Percentiles rank a stretch among this genome's conserved stretches.
Evolutionary conservation across 2,113 vertebrate species (phyloP).

Genomic region (Tyto alba): DNA sequence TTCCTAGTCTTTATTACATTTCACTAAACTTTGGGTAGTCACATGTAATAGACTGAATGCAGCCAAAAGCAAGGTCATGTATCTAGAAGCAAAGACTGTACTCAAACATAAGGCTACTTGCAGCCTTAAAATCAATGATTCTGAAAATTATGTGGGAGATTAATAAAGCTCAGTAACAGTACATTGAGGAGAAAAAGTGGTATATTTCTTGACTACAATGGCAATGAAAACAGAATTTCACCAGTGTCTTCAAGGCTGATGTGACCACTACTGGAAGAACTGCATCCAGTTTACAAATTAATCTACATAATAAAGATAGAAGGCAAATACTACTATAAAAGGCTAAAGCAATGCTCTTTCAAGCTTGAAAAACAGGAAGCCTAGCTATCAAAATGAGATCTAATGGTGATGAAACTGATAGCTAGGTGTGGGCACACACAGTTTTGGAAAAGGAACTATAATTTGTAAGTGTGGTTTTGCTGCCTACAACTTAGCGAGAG

Average conservation of each 20-base stretch:
- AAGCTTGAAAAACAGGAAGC: slow-evolving; percentile 34
- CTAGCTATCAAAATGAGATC: not conserved
- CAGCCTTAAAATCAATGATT: not conserved
- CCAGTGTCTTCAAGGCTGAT: not conserved
- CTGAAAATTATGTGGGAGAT: not conserved
- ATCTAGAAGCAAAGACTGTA: not conserved
- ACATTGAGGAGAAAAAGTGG: not conserved
- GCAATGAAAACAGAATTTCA: not conserved
- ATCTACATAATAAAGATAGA: not conserved
- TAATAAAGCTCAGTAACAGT: not conserved
- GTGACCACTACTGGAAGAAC: not conserved
- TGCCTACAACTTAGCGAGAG: not conserved
- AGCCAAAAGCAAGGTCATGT: not conserved
- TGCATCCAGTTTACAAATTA: not conserved
- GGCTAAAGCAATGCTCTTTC: not conserved
- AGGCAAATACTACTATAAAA: not conserved
- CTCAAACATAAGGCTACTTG: not conserved
- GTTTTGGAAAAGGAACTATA: not conserved
- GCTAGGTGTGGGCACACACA: not conserved
- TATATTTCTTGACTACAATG: not conserved
- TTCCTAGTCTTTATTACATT: not conserved
- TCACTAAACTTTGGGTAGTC: not conserved
- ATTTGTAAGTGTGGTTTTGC: not conserved
- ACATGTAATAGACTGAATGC: not conserved
- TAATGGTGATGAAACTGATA: slow-evolving; percentile 30